These are phyloP conservation scores for Leptogaster cylindrica DNA, from an alignment of 2,888 invertebrate species.

Conservation along the genomic window DNA sequence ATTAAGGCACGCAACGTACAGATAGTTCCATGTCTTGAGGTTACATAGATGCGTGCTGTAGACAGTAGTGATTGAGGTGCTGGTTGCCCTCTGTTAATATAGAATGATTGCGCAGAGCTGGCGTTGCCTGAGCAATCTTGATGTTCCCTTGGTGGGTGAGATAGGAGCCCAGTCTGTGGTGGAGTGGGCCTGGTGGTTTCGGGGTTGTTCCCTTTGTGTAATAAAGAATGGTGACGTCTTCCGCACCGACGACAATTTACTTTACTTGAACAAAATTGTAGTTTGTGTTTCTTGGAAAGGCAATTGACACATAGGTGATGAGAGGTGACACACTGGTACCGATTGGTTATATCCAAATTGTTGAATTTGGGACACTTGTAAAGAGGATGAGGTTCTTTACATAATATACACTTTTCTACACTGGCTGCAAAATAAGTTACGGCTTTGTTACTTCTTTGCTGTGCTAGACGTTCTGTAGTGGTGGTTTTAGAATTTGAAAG, in stretches of 20 bases:
- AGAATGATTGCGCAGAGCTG: too few relatives aligned
- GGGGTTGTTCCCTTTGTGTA: not conserved
- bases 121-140: too few relatives aligned
- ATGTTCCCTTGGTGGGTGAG: too few relatives aligned
- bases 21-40: too few relatives aligned
- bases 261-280: not conserved
- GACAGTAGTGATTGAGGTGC: too few relatives aligned
- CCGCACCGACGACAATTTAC: not conserved
- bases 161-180: too few relatives aligned
- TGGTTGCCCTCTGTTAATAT: too few relatives aligned
- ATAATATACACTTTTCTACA: not conserved
- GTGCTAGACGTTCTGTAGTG: conserved; percentile 48
- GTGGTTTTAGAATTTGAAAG: not conserved
- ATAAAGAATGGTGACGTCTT: not conserved
- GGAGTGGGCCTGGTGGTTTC: not conserved
- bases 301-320: not conserved
- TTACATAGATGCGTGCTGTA: too few relatives aligned
- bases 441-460: not conserved
- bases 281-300: not conserved
- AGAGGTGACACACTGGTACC: conserved; percentile 1
- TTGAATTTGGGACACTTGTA: too few relatives aligned
- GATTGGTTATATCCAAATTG: not conserved
- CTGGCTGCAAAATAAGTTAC: not conserved
- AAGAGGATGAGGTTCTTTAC: not conserved
- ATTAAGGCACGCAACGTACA: too few relatives aligned